phyloP scores from a whole-genome alignment of 1,140 invertebrate species.

The Hypothenemus hampei region DNA sequence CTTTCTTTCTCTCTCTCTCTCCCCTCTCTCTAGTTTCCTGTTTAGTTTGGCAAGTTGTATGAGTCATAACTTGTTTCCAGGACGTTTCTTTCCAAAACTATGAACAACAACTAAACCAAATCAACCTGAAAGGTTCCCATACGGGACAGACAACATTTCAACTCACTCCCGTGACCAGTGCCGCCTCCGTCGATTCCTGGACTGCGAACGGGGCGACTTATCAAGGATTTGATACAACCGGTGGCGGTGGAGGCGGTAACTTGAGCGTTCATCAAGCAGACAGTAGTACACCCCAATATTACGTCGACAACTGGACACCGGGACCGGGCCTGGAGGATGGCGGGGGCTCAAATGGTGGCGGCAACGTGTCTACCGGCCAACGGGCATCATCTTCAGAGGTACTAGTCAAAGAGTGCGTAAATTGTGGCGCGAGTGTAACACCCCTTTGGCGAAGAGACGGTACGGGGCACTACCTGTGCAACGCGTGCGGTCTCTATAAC shows the following conservation, averaged over 20 bases:
- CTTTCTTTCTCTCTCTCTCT: not conserved
- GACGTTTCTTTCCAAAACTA: conserved; percentile 5
- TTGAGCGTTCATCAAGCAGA: conserved; percentile 29
- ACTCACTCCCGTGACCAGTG: conserved; percentile 4
- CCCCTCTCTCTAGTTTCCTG: too few species aligned
- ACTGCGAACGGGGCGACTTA: conserved; percentile 11
- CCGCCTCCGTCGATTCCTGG: conserved; percentile 8
- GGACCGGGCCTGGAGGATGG: too few species aligned
- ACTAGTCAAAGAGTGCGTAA: conserved; percentile 80
- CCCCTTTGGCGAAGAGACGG: conserved; percentile 85
- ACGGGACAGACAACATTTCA: conserved; percentile 19
- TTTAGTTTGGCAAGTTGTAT: too few species aligned
- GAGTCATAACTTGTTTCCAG: too few species aligned
- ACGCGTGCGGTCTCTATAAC: conserved; percentile 80
- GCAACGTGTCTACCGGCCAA: conserved; percentile 13
- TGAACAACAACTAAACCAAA: conserved; percentile 21
- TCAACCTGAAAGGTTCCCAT: conserved; percentile 11
- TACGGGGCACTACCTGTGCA: conserved; percentile 85
- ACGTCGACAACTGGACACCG: conserved; percentile 26
- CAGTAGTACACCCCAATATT: conserved; percentile 26
- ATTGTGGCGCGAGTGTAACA: conserved; percentile 80
- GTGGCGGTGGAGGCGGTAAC: conserved; percentile 15
- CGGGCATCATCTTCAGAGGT: conserved; percentile 42
- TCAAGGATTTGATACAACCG: conserved; percentile 25
- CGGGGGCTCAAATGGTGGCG: conserved; percentile 11